These are phyloP conservation scores for Dynastes tityus DNA, from an alignment of 2,888 invertebrate genomes.

Conservation along the genomic window DNA sequence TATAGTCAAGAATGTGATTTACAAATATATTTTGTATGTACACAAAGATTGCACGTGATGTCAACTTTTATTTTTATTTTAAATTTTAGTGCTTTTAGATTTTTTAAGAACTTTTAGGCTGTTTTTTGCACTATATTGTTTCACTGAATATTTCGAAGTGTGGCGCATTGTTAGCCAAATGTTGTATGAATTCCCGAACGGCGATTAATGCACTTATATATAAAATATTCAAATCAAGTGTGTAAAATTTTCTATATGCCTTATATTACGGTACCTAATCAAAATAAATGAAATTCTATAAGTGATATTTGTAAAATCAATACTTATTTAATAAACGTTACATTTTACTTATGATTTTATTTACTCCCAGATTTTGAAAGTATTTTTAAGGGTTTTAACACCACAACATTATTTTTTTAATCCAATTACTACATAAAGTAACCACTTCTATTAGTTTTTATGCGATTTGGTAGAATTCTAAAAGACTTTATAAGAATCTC, in stretches of 20 bases:
- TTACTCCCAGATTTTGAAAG: not conserved
- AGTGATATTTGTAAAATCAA: constrained; percentile 14
- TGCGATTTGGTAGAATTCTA: too few relatives aligned
- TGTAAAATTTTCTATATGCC: constrained; percentile 28
- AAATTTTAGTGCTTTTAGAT: not conserved
- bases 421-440: too few relatives aligned
- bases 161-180: not conserved
- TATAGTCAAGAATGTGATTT: constrained; percentile 39
- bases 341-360: constrained; percentile 10
- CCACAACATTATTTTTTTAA: too few relatives aligned
- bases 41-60: constrained; percentile 19
- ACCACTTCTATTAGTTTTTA: too few relatives aligned
- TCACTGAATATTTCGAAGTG: not conserved
- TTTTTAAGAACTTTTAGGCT: not conserved
- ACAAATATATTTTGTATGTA: constrained; percentile 27
- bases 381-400: too few relatives aligned
- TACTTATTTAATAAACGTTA: constrained; percentile 11
- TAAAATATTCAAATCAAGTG: not conserved
- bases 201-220: not conserved
- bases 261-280: constrained; percentile 31
- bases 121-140: constrained; percentile 9
- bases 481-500: too few relatives aligned
- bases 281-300: constrained; percentile 16
- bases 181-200: not conserved
- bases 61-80: constrained; percentile 8